Conservation (phyloP, 2,888 invertebrate genomes). For the Noctua janthe region DNA sequence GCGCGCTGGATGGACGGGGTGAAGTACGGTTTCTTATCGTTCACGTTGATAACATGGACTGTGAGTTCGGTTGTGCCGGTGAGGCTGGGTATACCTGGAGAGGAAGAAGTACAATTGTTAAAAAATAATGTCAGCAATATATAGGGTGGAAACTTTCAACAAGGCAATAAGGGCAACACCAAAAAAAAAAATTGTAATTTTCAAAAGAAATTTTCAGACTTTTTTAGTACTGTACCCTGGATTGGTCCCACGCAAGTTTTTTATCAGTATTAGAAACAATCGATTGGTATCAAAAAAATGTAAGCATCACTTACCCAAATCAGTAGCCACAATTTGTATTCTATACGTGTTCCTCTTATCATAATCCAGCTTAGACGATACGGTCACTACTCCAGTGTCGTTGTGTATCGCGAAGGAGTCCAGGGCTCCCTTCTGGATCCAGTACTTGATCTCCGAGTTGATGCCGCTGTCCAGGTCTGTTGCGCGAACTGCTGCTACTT, state of each 20-base stretch:
- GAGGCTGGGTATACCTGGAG: constrained; percentile 93
- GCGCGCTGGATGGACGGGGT: constrained; percentile 94
- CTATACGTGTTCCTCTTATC: constrained; percentile 95
- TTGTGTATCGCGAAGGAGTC: constrained; percentile 96
- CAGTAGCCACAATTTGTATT: constrained; percentile 95
- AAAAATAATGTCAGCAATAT: too few relatives aligned
- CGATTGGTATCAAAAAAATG: too few relatives aligned
- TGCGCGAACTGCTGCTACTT: constrained; percentile 94
- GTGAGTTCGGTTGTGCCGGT: constrained; percentile 95
- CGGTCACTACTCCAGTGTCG: constrained; percentile 93
- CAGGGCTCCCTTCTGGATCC: constrained; percentile 95
- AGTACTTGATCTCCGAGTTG: constrained; percentile 95
- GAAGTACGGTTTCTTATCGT: constrained; percentile 96
- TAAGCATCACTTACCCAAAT: constrained; percentile 89
- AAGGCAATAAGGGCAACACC: too few relatives aligned
- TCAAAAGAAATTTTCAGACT: too few relatives aligned
- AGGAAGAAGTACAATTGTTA: not conserved
- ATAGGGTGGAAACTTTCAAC: too few relatives aligned
- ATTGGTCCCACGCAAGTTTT: too few relatives aligned
- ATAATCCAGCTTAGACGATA: constrained; percentile 95
- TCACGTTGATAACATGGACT: constrained; percentile 95
- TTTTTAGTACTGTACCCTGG: too few relatives aligned
- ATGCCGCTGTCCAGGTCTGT: constrained; percentile 96
- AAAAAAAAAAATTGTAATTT: too few relatives aligned
- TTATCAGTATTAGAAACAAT: too few relatives aligned